Evolutionary conservation across 37 sponge, comb jelly and placozoan genomes (phyloP).

Genomic region (Ephydatia muelleri): DNA sequence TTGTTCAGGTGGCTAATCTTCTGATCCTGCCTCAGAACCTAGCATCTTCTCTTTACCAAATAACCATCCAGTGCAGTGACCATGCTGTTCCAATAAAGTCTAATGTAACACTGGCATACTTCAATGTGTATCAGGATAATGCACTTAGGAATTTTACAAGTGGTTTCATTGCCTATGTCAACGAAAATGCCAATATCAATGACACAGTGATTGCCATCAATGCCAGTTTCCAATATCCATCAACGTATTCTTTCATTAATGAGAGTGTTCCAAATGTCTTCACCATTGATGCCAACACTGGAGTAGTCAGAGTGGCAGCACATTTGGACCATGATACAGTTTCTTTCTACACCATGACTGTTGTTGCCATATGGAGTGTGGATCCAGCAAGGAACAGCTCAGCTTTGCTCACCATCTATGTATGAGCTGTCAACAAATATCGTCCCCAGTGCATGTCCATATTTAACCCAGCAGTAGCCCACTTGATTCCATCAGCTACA

Average conservation of each 20-base stretch:
- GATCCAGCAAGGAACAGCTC: too few species aligned
- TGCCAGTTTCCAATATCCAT: too few species aligned
- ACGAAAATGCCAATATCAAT: slow-evolving; percentile 85
- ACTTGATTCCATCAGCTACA: slow-evolving; percentile 11
- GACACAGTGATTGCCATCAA: too few species aligned
- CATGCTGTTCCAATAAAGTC: slow-evolving; percentile 44
- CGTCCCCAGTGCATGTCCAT: background rate
- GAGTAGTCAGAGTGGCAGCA: too few species aligned
- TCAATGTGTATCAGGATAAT: slow-evolving; percentile 41
- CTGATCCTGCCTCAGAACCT: slow-evolving; percentile 44
- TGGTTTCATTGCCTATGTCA: slow-evolving; percentile 25
- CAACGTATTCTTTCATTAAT: too few species aligned
- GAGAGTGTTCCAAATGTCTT: too few species aligned
- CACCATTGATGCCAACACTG: too few species aligned
- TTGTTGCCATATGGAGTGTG: too few species aligned
- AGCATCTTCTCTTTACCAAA: background rate
- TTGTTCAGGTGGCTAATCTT: slow-evolving; percentile 14
- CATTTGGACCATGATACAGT: too few species aligned
- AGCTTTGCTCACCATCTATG: too few species aligned
- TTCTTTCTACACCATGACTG: too few species aligned
- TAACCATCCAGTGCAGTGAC: slow-evolving; percentile 42
- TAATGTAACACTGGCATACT: slow-evolving; percentile 14
- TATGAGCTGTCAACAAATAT: too few species aligned
- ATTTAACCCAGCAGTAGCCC: background rate
- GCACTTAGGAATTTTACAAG: slow-evolving; percentile 13